Evolutionary conservation across 2,113 vertebrate genomes (phyloP).

Genomic region (Spizaetus ornatus): DNA sequence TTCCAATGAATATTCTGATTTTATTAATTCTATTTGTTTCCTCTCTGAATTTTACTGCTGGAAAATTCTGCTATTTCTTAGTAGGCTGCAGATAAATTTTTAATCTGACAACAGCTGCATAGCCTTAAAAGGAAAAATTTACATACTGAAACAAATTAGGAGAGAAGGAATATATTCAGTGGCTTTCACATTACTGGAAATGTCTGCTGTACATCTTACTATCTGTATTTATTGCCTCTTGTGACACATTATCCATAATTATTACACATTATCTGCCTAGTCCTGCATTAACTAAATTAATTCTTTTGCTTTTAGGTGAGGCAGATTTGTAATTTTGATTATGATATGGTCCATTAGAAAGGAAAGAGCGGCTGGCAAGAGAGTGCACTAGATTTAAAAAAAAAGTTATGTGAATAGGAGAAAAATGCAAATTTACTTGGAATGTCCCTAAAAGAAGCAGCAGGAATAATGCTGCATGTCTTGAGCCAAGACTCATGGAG

Average conservation of each 20-base stretch:
- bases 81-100: conserved; percentile 39
- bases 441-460: neutral
- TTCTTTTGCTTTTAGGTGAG: conserved; percentile 15
- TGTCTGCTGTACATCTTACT: neutral
- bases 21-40: conserved; percentile 47
- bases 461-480: neutral
- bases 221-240: neutral
- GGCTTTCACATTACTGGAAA: neutral
- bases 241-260: conserved; percentile 11
- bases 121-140: conserved; percentile 41
- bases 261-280: conserved; percentile 8
- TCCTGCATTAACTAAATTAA: conserved; percentile 9
- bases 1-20: conserved; percentile 29
- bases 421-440: neutral
- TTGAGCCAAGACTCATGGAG: neutral
- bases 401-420: neutral
- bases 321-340: conserved; percentile 17
- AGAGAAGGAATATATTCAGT: neutral
- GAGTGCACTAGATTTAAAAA: neutral
- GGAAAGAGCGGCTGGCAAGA: neutral
- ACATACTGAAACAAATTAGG: neutral
- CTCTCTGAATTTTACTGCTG: neutral
- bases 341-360: neutral
- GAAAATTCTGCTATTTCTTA: neutral
- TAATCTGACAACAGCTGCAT: conserved; percentile 20